Conservation (phyloP, 30 jellyfish, hydroid and myxozoan genomes). For the Turritopsis rubra region DNA sequence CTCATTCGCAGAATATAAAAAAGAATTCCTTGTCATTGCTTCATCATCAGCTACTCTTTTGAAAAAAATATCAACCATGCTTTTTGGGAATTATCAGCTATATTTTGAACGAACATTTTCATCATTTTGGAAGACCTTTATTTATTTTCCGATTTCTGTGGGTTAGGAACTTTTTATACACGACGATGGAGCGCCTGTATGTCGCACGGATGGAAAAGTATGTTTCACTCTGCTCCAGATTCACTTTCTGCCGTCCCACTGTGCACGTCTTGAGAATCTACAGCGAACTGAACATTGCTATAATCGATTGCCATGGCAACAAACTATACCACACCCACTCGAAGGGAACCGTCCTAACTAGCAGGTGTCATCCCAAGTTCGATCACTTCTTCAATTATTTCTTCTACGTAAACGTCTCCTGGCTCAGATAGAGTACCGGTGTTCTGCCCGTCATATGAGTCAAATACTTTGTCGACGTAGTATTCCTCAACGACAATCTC, state of each 20-base stretch:
- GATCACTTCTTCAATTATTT: conserved; percentile 23
- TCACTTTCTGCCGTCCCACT: neutral
- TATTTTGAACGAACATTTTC: neutral
- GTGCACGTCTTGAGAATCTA: neutral
- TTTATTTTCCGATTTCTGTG: no score
- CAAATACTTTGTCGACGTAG: conserved; percentile 26
- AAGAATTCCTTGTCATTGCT: neutral
- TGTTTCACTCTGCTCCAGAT: neutral
- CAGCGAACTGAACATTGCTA: neutral
- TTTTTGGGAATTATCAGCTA: neutral
- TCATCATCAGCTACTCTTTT: neutral
- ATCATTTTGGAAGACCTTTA: neutral
- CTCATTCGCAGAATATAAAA: neutral
- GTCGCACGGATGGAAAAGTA: neutral
- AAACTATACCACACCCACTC: neutral
- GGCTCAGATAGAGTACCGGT: neutral
- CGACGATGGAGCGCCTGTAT: neutral
- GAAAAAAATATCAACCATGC: neutral
- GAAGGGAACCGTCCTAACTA: neutral
- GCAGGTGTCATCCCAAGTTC: neutral
- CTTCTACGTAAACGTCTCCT: conserved; percentile 29
- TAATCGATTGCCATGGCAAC: neutral
- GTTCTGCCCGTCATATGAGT: neutral
- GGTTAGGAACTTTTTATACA: neutral
- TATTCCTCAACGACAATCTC: conserved; percentile 35